Base-by-base conservation (phyloP, 2,113 vertebrate genomes). In the Gavia stellata region DNA sequence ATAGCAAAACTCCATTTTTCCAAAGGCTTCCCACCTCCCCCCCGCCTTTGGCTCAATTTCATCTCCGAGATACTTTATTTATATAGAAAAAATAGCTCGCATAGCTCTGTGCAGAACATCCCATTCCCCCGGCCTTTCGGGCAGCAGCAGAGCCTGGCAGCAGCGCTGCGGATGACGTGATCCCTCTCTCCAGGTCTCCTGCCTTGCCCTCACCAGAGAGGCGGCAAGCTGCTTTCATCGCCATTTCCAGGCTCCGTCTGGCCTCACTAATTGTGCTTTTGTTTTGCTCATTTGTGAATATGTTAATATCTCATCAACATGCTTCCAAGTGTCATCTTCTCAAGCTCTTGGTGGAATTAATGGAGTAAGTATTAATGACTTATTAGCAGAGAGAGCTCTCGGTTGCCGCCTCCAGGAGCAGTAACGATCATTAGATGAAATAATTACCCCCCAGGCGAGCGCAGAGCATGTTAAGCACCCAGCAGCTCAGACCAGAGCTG, bases 41-140 rank as follows among this genome's bases (percentile, higher is more conserved):
- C 17, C 10, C n/a, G n/a, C n/a, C 7, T 58, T 29, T 26, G 61
- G 66, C 81, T 84, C 34, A 0, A 0, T 52, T 47, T 74, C 25
- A 40, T 47, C 81, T 40, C 83, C 6, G 68, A 55, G 65, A 14
- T 47, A 66, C 71, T 95, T 97, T 96, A 91, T 97, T 96, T 96
- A 79, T 20, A 88, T 0, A 79, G 73, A 7, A 50, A 44, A 58
- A 68, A 53, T 17, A 89, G 77, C 3, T 74, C 2, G 1, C 81
- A 47, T 42, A 78, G 83, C 89, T 92, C 23, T 0, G 2, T 38
- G 70, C 6, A 8, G 93, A 84, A 77, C 81, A 72, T 49, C 78
- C 52, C 59, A 50, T 66, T 79, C 67, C 66, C 49, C 23, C 8
- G 1, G 20, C 5, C 44, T 12, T 5, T 4, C 3, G 4, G 80